A percentile compares a stretch with the other conserved stretches of the same genome.
Conservation (phyloP, 2,113 vertebrate genomes). For the Circaetus gallicus region DNA sequence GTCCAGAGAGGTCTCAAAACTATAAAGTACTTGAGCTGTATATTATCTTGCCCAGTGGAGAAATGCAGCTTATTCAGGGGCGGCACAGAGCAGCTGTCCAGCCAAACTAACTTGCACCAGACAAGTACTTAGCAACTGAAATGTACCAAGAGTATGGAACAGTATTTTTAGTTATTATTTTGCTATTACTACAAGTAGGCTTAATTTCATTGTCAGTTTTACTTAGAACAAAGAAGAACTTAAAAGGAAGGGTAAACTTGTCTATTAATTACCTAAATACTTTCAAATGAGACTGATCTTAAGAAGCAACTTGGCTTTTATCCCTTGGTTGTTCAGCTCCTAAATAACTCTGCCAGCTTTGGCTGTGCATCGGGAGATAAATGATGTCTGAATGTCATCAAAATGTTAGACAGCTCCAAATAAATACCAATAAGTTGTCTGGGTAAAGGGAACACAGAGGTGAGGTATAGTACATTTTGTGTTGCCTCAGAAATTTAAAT, state of each 20-base stretch:
- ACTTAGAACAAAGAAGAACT: neutral
- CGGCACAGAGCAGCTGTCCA: neutral
- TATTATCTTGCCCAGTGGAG: neutral
- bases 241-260: neutral
- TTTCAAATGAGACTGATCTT: neutral
- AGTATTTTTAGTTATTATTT: neutral
- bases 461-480: neutral
- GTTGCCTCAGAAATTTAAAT: slow-evolving; percentile 9
- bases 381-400: neutral
- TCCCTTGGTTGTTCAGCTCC: neutral
- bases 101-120: neutral
- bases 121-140: neutral
- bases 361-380: neutral
- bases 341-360: neutral
- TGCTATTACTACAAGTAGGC: neutral
- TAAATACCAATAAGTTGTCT: neutral
- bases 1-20: neutral
- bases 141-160: neutral
- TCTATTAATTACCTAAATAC: neutral
- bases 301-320: neutral
- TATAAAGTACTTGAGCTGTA: neutral
- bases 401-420: neutral
- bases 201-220: neutral
- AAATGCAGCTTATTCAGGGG: neutral
- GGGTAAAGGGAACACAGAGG: neutral